These are phyloP conservation scores for Laspeyria flexula DNA, from an alignment of 2,888 invertebrate genomes.

Conservation along the genomic window DNA sequence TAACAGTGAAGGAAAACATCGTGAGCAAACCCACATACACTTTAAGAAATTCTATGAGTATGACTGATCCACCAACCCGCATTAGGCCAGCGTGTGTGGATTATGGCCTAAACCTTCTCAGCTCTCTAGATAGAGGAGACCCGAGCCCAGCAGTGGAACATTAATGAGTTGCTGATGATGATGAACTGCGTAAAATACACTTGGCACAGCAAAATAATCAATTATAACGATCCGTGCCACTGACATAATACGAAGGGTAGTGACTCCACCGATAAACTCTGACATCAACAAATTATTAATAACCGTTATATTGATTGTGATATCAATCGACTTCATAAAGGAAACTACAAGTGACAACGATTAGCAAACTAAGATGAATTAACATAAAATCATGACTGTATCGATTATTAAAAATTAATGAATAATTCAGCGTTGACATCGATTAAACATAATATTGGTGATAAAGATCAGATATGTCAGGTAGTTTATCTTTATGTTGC, in stretches of 20 bases:
- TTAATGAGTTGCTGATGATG: too few species aligned
- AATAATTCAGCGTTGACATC: slow-evolving; percentile 43
- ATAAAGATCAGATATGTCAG: slow-evolving; percentile 26
- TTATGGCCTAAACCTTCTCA: too few species aligned
- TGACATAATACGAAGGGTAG: slow-evolving; percentile 59
- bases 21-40: too few species aligned
- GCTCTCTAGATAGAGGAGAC: too few species aligned
- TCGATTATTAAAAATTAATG: slow-evolving; percentile 45
- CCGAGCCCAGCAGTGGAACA: too few species aligned
- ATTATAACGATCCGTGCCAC: slow-evolving; percentile 46
- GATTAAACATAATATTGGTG: slow-evolving; percentile 40
- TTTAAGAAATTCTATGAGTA: too few species aligned
- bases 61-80: too few species aligned
- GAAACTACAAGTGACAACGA: slow-evolving; percentile 31
- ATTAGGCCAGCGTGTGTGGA: too few species aligned
- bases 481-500: slow-evolving; percentile 34
- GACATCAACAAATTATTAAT: slow-evolving; percentile 52
- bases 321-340: slow-evolving; percentile 47
- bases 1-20: too few species aligned
- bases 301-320: slow-evolving; percentile 60
- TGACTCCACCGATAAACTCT: slow-evolving; percentile 50
- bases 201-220: slow-evolving; percentile 23
- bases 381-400: slow-evolving; percentile 15
- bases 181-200: too few species aligned
- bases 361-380: slow-evolving; percentile 27